Evolutionary conservation across 2,888 invertebrate species (phyloP), one percentile per base, ranked within the genome.

Genomic region (Lasioglossum zephyrum): DNA sequence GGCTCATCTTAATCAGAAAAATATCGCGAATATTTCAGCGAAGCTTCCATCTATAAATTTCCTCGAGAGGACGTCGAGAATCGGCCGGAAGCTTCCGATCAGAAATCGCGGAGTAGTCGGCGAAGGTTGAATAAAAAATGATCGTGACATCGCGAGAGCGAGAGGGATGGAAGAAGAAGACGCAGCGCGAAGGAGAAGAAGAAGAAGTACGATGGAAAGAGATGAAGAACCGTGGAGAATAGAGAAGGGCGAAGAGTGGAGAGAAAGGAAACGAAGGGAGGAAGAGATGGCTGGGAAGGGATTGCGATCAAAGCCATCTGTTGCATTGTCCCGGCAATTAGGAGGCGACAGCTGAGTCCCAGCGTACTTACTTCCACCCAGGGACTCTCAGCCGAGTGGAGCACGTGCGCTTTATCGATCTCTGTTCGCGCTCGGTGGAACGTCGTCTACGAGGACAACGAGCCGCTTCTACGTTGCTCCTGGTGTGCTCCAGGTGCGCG

Each of bases 281-380:
- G 86, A 76, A 74, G 78, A 77, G 87, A 79, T 86, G 90, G 88
- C 81, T 70, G 81, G 91, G 92, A 87, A 92, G 94, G 94, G 91
- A 92, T 95, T 93, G 95, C 94, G 95, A 95, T 95, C 95, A 95
- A 95, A 95, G 94, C 94, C 95, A 95, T 95, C 95, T 95, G 95
- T 95, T 95, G 95, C 95, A 95, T 95, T 95, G 95, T 95, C 95
- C 95, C 94, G 93, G 95, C 95, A 95, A 95, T 95, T 95, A 95
- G 95, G 94, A 95, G 94, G 95, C 95, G 95, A 95, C 95, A 95
- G 95, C 95, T 95, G 95, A 95, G 94, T 94, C 93, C 92, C 94
- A 91, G 91, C 93, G 93, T 93, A 94, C 94, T 94, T 94, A 94
- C 94, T 94, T 94, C 92, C 93, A 92, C 80, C 90, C 94, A 94